Evolutionary conservation across 1,140 invertebrate species (phyloP).

Genomic region (Heliconius himera): DNA sequence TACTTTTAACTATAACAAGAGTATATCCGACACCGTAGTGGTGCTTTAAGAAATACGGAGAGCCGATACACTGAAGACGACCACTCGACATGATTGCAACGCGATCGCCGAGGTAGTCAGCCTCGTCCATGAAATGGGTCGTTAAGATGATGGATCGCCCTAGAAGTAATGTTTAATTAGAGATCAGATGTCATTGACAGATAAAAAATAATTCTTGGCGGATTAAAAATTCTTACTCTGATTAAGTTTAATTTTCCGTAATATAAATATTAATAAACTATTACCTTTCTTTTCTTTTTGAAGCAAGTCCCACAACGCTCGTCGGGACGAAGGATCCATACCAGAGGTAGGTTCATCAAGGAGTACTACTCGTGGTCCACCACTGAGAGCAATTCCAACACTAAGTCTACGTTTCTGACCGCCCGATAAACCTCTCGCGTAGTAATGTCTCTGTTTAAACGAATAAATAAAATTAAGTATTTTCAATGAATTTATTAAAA

Average conservation of each 20-base stretch:
- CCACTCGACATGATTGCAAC: conserved; percentile 95
- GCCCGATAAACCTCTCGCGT: conserved; percentile 81
- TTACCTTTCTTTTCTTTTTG: conserved; percentile 78
- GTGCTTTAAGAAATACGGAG: conserved; percentile 82
- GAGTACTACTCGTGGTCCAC: conserved; percentile 84
- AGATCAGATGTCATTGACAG: neutral
- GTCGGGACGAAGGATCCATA: conserved; percentile 95
- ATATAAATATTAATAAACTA: too few relatives aligned
- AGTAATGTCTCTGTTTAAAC: conserved; percentile 67
- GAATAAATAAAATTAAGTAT: neutral
- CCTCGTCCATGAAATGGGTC: conserved; percentile 99
- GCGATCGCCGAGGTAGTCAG: conserved; percentile 95
- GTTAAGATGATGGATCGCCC: conserved; percentile 93
- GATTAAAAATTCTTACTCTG: neutral
- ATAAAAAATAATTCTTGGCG: neutral
- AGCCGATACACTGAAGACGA: conserved; percentile 86
- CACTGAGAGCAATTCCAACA: conserved; percentile 82
- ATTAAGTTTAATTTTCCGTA: too few relatives aligned
- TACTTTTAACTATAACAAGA: conserved; percentile 80
- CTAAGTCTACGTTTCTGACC: conserved; percentile 82
- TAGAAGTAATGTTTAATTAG: conserved; percentile 35
- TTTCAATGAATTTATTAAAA: too few relatives aligned
- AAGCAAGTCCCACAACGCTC: conserved; percentile 95
- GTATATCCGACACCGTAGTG: conserved; percentile 92
- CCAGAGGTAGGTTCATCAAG: conserved; percentile 98